Evolutionary conservation across 2,888 invertebrate species (phyloP).

Genomic region (Ormyrus thymus): DNA sequence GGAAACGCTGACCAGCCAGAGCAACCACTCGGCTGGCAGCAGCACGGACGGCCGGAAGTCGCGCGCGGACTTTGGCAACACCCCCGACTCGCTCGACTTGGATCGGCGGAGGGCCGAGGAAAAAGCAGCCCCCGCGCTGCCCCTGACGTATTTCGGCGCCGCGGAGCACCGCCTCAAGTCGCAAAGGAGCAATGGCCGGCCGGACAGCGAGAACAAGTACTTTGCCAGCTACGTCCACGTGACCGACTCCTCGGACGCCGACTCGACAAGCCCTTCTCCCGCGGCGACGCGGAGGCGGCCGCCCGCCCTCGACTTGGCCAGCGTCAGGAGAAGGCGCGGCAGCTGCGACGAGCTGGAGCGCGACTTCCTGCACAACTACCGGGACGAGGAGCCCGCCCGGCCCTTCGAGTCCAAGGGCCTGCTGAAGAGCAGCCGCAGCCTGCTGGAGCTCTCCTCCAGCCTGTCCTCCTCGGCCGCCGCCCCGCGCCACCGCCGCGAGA

Average conservation of each 20-base stretch:
- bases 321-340: constrained; percentile 59
- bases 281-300: constrained; percentile 38
- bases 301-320: constrained; percentile 62
- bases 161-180: constrained; percentile 40
- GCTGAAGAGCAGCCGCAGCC: constrained; percentile 59
- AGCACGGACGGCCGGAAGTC: constrained; percentile 68
- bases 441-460: constrained; percentile 58
- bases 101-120: too few species aligned
- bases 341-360: constrained; percentile 60
- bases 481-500: constrained; percentile 40
- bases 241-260: constrained; percentile 54
- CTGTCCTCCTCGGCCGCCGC: constrained; percentile 19
- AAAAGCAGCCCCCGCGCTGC: neutral
- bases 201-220: constrained; percentile 46
- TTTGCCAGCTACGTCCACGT: constrained; percentile 58
- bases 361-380: constrained; percentile 60
- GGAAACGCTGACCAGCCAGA: constrained; percentile 71
- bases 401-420: constrained; percentile 26
- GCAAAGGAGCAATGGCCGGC: constrained; percentile 47
- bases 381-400: constrained; percentile 56
- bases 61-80: constrained; percentile 63
- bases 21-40: constrained; percentile 71
- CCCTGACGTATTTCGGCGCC: constrained; percentile 51
- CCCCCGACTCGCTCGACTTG: constrained; percentile 60
- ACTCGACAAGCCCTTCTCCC: constrained; percentile 46